A percentile compares a stretch with the other conserved stretches of the same genome.
Conservation (phyloP, 2,888 invertebrate species). For the Xanthorhoe designata region DNA sequence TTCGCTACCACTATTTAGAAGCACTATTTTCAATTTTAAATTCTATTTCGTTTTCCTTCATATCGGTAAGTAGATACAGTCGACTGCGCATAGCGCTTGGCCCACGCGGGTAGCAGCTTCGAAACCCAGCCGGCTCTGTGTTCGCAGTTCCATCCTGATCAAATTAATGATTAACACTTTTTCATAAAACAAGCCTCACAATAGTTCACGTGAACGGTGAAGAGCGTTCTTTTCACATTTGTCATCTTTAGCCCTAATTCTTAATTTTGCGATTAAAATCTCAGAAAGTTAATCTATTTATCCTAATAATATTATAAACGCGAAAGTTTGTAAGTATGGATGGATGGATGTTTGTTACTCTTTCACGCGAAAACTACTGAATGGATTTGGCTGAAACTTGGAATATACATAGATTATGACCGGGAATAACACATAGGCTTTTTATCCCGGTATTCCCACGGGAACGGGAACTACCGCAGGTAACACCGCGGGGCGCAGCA, state of each 20-base stretch:
- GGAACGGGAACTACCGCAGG: too few species aligned
- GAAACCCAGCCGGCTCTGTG: conserved; percentile 15
- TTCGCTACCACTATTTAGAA: not conserved
- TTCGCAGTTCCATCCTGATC: conserved; percentile 1
- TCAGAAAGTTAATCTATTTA: too few species aligned
- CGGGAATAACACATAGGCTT: too few species aligned
- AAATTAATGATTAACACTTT: conserved; percentile 7
- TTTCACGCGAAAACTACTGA: too few species aligned
- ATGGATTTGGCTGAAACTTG: too few species aligned
- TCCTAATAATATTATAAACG: too few species aligned
- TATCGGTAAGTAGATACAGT: conserved; percentile 8
- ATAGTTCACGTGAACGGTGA: conserved; percentile 14
- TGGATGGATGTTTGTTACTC: too few species aligned
- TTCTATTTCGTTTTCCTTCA: not conserved
- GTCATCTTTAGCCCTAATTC: conserved; percentile 4
- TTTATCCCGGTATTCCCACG: too few species aligned
- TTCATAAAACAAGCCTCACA: conserved; percentile 7
- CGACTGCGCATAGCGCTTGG: conserved; percentile 10
- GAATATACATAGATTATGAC: too few species aligned
- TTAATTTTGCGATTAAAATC: too few species aligned
- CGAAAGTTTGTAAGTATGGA: too few species aligned
- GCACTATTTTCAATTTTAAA: conserved; percentile 1
- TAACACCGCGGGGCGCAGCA: too few species aligned
- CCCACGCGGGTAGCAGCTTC: conserved; percentile 18
- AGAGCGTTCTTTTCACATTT: not conserved